A percentile compares a stretch with the other conserved stretches of the same genome.
phyloP scores from a whole-genome alignment of 37 sponge, comb jelly and placozoan genomes.

The Theonella swinhoei region DNA sequence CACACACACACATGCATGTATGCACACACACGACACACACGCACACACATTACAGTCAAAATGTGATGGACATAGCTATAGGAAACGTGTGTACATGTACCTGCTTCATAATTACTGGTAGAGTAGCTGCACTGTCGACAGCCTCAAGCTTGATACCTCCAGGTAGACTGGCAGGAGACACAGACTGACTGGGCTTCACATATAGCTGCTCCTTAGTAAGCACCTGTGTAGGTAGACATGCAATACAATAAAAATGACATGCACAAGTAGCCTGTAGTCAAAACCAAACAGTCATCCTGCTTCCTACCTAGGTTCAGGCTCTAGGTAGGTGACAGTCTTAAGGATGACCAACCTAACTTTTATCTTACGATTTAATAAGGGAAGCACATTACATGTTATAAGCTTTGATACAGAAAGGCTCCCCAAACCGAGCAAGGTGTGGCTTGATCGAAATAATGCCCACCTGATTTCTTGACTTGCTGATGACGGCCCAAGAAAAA shows the following conservation, averaged over 20 bases:
- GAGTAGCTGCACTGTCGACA: not conserved
- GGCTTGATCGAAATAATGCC: conserved; percentile 43
- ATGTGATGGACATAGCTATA: too few species aligned
- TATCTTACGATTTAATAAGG: too few species aligned
- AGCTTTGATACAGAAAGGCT: not conserved
- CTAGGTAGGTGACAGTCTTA: too few species aligned
- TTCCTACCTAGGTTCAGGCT: not conserved
- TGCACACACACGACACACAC: too few species aligned
- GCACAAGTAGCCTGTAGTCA: too few species aligned
- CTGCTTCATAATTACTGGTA: conserved; percentile 35
- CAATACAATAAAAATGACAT: too few species aligned
- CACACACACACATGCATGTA: too few species aligned
- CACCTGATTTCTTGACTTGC: conserved; percentile 58
- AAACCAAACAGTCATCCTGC: not conserved
- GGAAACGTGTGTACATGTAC: too few species aligned
- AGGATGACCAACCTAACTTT: too few species aligned
- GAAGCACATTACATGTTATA: not conserved
- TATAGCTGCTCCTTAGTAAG: conserved; percentile 23
- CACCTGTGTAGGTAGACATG: not conserved
- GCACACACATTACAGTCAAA: too few species aligned
- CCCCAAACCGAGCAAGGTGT: not conserved
- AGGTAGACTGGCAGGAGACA: not conserved
- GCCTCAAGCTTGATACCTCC: conserved; percentile 15
- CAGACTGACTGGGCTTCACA: conserved; percentile 4
- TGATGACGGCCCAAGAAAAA: conserved; percentile 52